These are phyloP conservation scores for Pseudachorutes palmiensis DNA, from an alignment of 1,140 invertebrate genomes.

Conservation along the genomic window DNA sequence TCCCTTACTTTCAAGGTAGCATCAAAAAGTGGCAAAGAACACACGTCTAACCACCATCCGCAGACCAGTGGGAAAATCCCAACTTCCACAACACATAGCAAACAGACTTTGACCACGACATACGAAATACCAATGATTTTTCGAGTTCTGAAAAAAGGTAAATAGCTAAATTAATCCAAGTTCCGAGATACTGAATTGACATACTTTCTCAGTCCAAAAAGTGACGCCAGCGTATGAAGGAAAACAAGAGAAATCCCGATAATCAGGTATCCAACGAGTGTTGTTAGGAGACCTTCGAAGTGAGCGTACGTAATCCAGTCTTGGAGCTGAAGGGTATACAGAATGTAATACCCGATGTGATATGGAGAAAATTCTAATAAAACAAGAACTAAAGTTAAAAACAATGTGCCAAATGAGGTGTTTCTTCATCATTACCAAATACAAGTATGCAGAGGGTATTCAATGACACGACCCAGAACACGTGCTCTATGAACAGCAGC, in stretches of 20 bases:
- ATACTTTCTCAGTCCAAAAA: conserved; percentile 33
- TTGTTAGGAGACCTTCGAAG: conserved; percentile 87
- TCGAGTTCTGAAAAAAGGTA: conserved; percentile 79
- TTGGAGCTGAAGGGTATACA: conserved; percentile 66
- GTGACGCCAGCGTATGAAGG: conserved; percentile 59
- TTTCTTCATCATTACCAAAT: conserved; percentile 50
- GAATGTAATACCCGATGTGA: conserved; percentile 80
- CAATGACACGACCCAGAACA: conserved; percentile 96
- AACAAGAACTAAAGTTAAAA: conserved; percentile 7
- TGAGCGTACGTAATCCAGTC: conserved; percentile 67
- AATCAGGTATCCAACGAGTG: conserved; percentile 84
- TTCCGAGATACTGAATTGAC: neutral
- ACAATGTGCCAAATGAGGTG: neutral
- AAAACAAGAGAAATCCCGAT: conserved; percentile 76
- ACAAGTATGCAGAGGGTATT: conserved; percentile 92
- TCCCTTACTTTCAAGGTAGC: conserved; percentile 75
- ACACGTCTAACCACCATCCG: conserved; percentile 99
- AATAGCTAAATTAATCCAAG: neutral
- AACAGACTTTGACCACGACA: conserved; percentile 89
- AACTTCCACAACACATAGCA: conserved; percentile 88
- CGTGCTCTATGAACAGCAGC: conserved; percentile 93
- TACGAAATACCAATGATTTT: conserved; percentile 87
- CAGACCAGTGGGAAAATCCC: conserved; percentile 92
- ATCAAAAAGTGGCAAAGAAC: conserved; percentile 90
- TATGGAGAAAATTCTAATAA: conserved; percentile 92